Base-by-base conservation (phyloP, 2,888 invertebrate genomes). In the Athalia circularis region DNA sequence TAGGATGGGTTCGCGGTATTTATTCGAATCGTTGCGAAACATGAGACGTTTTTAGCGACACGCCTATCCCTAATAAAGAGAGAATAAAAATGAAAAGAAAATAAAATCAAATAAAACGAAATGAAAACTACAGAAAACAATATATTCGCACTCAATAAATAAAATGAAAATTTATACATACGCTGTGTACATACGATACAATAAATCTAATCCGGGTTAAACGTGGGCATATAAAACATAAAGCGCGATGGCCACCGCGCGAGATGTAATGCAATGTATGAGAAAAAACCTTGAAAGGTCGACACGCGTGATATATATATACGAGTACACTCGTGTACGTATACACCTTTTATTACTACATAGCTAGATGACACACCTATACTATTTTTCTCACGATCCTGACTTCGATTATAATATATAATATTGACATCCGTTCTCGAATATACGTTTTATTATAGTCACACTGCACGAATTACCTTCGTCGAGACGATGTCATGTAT, bases 271-370 rank as follows among this genome's bases (percentile, higher is more conserved):
- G 68, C 1, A 48, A 29, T 54, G 50, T 72, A 29, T 43, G 57
- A 72, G 43, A 59, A 65, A 65, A 72, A 72, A 59, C 70, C 70
- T 72, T 72, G 70, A 72, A 72, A 72, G 70, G 59, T 72, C 70
- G 70, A 59, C 43, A 47, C 70, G 45, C 57, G 70, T 47, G 47
- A 43, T 1, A 13, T 47, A 59, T 45, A 72, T 43, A 59, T 72
- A 57, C 29, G 29, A 29, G 29, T 29, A 29, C 29, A 29, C 2
- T 29, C 29, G 29, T 29, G 29, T 29, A 29, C 29, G 29, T 29
- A 29, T 29, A 29, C 29, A 29, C 0, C 57, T 59, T 45, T 45
- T 47, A 47, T 57, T n/a, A 15, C 70, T 7, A 59, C 54, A 48
- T n/a, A 59, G 7, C 5, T n/a, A 52, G 50, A 68, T 47, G 64